Evolutionary conservation across 2,797 vertebrate species (phyloP), one percentile per base, ranked within the genome.

Genomic region (Dicrostonyx torquatus): DNA sequence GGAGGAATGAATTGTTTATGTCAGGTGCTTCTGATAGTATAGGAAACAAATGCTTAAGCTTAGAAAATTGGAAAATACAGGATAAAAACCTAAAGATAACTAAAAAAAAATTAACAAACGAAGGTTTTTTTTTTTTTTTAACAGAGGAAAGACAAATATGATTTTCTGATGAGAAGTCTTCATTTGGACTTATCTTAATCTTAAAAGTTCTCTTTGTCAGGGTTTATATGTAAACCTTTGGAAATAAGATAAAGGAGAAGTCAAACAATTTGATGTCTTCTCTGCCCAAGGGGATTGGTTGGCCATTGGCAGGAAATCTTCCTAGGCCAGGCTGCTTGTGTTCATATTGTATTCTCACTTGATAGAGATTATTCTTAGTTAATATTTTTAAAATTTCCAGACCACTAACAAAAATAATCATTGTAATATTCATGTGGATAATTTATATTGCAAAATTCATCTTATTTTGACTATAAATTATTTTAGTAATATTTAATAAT

Each of bases 401-500:
- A 22, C 11, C 53, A 48, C 82, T 88, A 91, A 78, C 18, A 68
- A 96, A 55, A 55, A 22, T 68, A 84, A 84, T 87, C 17, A 82
- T 89, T 85, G 11, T 92, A 89, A 50, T 53, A 58, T 55, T 77
- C 1, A 37, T 26, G 14, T 75, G 68, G 26, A 31, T 73, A 91
- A 83, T 75, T 3, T 76, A 15, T 83, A 17, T 84, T 89, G 66
- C 1, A n/a, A 70, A 85, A 70, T 58, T 64, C 9, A 43, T 66
- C n/a, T 11, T 85, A 66, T 50, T 48, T 84, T 84, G 29, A 84
- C 80, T 83, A 82, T 87, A 90, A 95, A 94, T 90, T 5, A n/a
- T 91, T 87, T 95, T 89, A 95, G 91, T 72, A 83, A 55, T 84
- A 80, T 79, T 86, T 93, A 94, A n/a, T 95, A 55, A 5, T 31